Evolutionary conservation across 2,888 invertebrate genomes (phyloP), one percentile per base, ranked within the genome.

Genomic region (Platycheirus albimanus): DNA sequence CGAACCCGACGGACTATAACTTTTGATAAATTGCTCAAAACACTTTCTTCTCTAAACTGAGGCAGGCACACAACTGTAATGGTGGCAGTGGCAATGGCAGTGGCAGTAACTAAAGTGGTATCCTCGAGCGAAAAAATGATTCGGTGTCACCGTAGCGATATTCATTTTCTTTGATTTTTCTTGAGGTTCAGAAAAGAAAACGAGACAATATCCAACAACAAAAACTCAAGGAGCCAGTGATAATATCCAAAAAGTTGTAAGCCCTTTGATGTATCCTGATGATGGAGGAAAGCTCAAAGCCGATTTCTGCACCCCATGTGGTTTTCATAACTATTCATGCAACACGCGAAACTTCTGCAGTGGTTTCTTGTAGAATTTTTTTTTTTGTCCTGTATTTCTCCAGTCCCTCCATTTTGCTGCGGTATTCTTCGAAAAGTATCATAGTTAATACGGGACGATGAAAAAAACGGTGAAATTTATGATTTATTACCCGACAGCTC

Each of bases 261-360:
- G 33, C 47, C 77, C 51, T 77, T 77, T 49, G 66, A 81, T 52
- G 61, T 47, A 71, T 77, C 61, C 61, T 54, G 61, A n/a, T n/a
- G n/a, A n/a, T n/a, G n/a, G 56, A 52, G 66, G 30, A 71, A 81
- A 66, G 71, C 70, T 71, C 56, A 81, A 64, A 77, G 61, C 15
- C 58, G 61, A 71, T 67, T 49, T 28, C 49, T 19, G n/a, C 36
- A 54, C 70, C 69, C 77, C 71, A 80, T 76, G 80, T 64, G 69
- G 80, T 64, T 80, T 66, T 19, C 70, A 51, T 76, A 51, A 64
- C 61, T 66, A 64, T 81, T 81, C 81, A 81, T 81, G 81, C 71
- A 51, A 77, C 81, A 81, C 81, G 81, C 81, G 66, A 81, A 71
- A 58, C 70, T 71, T 47, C 76, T 81, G 80, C 80, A 81, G 76